phyloP scores from a whole-genome alignment of 2,113 vertebrate genomes.

The Pungitius pungitius region DNA sequence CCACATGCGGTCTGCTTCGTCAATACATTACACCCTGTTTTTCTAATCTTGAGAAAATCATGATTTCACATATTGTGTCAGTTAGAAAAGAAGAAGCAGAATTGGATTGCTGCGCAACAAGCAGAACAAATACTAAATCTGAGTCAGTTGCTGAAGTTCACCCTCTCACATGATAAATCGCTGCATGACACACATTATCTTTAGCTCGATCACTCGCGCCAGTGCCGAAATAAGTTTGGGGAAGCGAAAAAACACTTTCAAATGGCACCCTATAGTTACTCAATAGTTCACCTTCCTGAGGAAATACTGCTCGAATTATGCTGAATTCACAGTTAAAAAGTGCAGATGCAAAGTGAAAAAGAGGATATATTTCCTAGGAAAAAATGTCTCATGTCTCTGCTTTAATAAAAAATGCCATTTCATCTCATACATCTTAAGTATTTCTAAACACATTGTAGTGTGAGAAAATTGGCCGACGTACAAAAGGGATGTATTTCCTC shows the following conservation, averaged over 20 bases:
- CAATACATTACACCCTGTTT: too few relatives aligned
- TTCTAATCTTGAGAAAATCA: not conserved
- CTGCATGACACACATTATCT: conserved; percentile 31
- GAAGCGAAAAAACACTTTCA: conserved; percentile 75
- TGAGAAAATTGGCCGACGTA: conserved; percentile 12
- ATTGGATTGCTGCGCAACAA: not conserved
- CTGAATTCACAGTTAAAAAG: conserved; percentile 68
- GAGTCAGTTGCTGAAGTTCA: not conserved
- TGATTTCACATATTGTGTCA: not conserved
- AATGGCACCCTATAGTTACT: conserved; percentile 54
- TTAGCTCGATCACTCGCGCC: conserved; percentile 31
- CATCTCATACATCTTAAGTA: not conserved
- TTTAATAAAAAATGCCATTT: not conserved
- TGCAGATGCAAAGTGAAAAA: conserved; percentile 53
- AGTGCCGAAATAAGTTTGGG: conserved; percentile 17
- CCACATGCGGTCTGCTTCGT: too few relatives aligned
- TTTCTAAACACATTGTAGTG: not conserved
- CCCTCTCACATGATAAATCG: conserved; percentile 49
- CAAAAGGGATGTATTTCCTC: conserved; percentile 1
- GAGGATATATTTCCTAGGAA: conserved; percentile 28
- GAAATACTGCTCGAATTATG: conserved; percentile 64
- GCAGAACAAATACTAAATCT: not conserved
- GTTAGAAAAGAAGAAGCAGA: not conserved
- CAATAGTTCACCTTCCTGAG: conserved; percentile 54
- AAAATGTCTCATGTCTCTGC: not conserved